Conservation (phyloP, 2,113 vertebrate genomes). For the Eubucco bourcierii region DNA sequence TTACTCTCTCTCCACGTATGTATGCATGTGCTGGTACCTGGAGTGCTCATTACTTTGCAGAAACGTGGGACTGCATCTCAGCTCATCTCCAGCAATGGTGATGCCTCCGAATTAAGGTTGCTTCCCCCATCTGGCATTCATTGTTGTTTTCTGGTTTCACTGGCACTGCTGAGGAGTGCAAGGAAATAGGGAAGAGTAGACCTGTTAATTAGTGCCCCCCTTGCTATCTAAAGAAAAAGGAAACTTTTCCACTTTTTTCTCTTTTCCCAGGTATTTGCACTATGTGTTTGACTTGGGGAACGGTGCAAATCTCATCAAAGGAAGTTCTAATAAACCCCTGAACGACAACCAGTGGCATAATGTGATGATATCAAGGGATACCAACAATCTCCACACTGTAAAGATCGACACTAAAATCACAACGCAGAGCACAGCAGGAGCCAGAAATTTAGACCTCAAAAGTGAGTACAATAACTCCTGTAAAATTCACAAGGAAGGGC, state of each 20-base stretch:
- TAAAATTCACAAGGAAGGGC: not conserved
- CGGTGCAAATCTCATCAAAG: slow-evolving; percentile 95
- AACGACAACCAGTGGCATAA: slow-evolving; percentile 99
- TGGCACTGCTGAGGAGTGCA: not conserved
- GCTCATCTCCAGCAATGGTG: not conserved
- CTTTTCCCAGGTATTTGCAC: slow-evolving; percentile 86
- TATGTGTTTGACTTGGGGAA: slow-evolving; percentile 97
- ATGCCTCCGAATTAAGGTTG: not conserved
- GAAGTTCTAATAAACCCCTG: slow-evolving; percentile 94
- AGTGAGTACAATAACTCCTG: slow-evolving; percentile 77
- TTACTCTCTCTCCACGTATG: not conserved
- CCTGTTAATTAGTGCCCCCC: not conserved
- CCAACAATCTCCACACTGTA: slow-evolving; percentile 95
- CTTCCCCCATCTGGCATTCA: not conserved
- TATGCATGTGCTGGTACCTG: not conserved
- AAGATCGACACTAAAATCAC: slow-evolving; percentile 97
- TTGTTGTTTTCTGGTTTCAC: not conserved
- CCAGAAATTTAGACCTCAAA: slow-evolving; percentile 95
- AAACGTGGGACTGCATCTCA: slow-evolving; percentile 2
- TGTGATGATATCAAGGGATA: slow-evolving; percentile 95
- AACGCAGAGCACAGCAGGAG: slow-evolving; percentile 92
- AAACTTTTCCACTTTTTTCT: slow-evolving; percentile 47
- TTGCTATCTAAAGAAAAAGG: slow-evolving; percentile 47
- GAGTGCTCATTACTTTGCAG: not conserved
- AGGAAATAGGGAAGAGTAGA: not conserved